A percentile compares a stretch with the other conserved stretches of the same genome.
phyloP scores from a whole-genome alignment of 53 echinoderm and acorn worm genomes.

The Holothuria leucospilota region DNA sequence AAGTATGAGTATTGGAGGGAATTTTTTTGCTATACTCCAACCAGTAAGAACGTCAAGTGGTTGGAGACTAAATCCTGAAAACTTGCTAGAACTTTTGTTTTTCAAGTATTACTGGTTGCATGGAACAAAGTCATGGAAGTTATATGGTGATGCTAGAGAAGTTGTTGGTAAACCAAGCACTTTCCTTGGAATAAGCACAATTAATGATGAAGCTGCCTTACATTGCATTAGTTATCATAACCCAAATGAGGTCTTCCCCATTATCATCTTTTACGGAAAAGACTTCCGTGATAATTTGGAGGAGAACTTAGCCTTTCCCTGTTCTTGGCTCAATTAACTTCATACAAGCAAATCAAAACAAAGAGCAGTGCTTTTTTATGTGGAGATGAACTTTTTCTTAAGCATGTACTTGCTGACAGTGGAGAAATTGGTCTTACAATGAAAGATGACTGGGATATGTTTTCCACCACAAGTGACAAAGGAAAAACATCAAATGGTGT shows the following conservation, averaged over 20 bases:
- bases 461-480: conserved; percentile 53
- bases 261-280: conserved; percentile 69
- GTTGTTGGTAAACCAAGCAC: conserved; percentile 63
- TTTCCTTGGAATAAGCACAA: conserved; percentile 44
- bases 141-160: conserved; percentile 59
- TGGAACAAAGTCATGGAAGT: not conserved
- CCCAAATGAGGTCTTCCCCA: conserved; percentile 59
- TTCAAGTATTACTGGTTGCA: conserved; percentile 56
- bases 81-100: conserved; percentile 44
- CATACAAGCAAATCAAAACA: not conserved
- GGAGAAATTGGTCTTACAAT: conserved; percentile 55
- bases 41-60: conserved; percentile 60
- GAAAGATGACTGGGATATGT: conserved; percentile 69
- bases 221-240: conserved; percentile 55
- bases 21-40: conserved; percentile 55
- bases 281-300: conserved; percentile 72
- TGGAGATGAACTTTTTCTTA: conserved; percentile 69
- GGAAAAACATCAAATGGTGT: conserved; percentile 23
- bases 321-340: not conserved
- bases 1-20: conserved; percentile 35
- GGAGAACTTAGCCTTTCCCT: conserved; percentile 18
- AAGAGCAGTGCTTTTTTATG: not conserved
- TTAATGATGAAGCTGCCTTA: conserved; percentile 52
- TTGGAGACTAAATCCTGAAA: conserved; percentile 50
- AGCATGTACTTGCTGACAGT: conserved; percentile 59